Conservation (phyloP, 2,888 invertebrate species). For the Polyommatus icarus region DNA sequence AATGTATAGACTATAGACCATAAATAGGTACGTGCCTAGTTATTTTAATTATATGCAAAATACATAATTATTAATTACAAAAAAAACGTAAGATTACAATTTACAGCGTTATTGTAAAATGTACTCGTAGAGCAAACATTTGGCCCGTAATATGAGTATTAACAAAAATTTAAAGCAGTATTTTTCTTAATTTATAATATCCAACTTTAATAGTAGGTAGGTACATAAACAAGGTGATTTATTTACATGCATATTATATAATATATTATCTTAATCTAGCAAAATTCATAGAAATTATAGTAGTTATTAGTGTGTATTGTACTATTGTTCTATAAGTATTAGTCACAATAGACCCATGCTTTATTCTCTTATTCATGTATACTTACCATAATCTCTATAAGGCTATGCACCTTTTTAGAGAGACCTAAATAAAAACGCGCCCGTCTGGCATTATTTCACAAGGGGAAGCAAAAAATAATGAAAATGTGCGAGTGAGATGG, state of each 20-base stretch:
- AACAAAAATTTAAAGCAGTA: neutral
- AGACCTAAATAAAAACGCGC: constrained; percentile 68
- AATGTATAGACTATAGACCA: too few species aligned
- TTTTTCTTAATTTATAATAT: neutral
- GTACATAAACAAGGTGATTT: constrained; percentile 1
- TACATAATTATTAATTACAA: too few species aligned
- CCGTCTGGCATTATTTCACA: constrained; percentile 73
- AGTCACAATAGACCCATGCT: constrained; percentile 52
- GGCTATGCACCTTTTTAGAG: constrained; percentile 59
- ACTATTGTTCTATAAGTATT: constrained; percentile 36
- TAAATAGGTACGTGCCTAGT: too few species aligned
- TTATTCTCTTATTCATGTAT: constrained; percentile 47
- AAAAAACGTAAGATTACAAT: too few species aligned
- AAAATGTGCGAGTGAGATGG: constrained; percentile 71
- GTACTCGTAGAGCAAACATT: too few species aligned
- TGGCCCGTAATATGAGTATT: too few species aligned
- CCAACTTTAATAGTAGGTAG: neutral
- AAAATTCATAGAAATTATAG: neutral
- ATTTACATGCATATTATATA: constrained; percentile 30
- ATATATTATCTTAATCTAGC: neutral
- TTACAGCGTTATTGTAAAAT: too few species aligned
- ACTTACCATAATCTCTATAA: constrained; percentile 57
- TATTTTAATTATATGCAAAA: too few species aligned
- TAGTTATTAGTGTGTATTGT: constrained; percentile 36
- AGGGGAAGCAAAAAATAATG: constrained; percentile 77